Base-by-base conservation (phyloP, 2,888 invertebrate species). In the Xanthorhoe spadicearia region DNA sequence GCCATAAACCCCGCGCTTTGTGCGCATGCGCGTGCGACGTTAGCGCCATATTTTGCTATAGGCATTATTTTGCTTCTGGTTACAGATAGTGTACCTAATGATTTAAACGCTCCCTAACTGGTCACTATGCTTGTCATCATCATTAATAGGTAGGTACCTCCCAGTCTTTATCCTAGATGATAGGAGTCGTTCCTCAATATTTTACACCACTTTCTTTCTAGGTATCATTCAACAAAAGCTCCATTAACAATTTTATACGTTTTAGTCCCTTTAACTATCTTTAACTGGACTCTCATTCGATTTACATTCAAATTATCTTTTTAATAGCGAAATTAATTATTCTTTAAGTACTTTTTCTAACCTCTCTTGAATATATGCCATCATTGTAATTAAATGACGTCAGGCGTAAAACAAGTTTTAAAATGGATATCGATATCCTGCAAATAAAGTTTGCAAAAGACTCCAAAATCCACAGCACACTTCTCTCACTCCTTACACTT, bases 1-100 rank as follows among this genome's bases (percentile, higher is more conserved):
- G 38, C 38, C 38, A 13, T 43, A 43, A 13, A 67, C 67, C 61
- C 62, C 50, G 52, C 54, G 63, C 58, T 50, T 43, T 50, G 59
- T 43, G 32, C 57, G 50, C 58, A 8, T 48, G 48, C 48, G 6
- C 32, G 28, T 18, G 23, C 64, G 57, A 58, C 64, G 49, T 17
- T 19, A 35, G n/a, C 48, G 50, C 49, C 50, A 55, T 59, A 49
- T 13, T 2, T 2, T 13, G 4, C 15, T 50, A 64, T 50, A 4
- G 49, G 38, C 49, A 38, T 46, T 52, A 35, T 48, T 32, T 19
- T 28, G 64, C 64, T 28, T 49, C 54, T 15, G 13, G 28, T 15
- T 28, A 48, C 32, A 32, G 53, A 53, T 53, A 35, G 9, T 50
- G 10, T n/a, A n/a, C n/a, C n/a, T 6, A 19, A 13, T 43, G 38